Evolutionary conservation across 2,888 invertebrate genomes (phyloP).

Genomic region (Euclidia mi): DNA sequence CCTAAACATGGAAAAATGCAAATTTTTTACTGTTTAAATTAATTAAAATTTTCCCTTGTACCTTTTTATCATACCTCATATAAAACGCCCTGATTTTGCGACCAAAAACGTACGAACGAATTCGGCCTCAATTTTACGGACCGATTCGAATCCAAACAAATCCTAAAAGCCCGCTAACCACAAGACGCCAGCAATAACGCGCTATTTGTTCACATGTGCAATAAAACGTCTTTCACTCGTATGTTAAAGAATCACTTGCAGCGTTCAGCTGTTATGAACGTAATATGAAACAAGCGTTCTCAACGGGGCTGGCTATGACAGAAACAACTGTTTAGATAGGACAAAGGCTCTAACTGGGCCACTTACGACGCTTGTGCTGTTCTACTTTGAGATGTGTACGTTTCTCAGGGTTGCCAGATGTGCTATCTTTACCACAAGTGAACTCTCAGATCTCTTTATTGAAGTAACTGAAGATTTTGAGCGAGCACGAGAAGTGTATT

Average conservation of each 20-base stretch:
- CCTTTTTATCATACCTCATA: no score
- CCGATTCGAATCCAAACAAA: no score
- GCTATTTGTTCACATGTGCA: neutral
- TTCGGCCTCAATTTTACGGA: no score
- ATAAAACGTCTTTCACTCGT: slow-evolving; percentile 11
- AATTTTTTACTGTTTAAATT: no score
- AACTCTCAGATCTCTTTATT: slow-evolving; percentile 20
- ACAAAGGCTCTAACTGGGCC: slow-evolving; percentile 79
- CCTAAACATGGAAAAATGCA: no score
- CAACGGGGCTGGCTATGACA: slow-evolving; percentile 54
- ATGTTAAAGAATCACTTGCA: slow-evolving; percentile 37
- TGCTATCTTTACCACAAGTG: slow-evolving; percentile 30
- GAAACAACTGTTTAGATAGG: slow-evolving; percentile 78
- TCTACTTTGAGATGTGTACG: slow-evolving; percentile 57
- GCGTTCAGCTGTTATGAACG: slow-evolving; percentile 25
- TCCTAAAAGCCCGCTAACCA: neutral
- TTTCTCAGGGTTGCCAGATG: slow-evolving; percentile 48
- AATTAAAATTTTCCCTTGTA: no score
- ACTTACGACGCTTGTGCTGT: slow-evolving; percentile 63
- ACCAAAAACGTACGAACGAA: no score
- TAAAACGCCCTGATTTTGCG: no score
- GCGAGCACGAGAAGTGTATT: no score
- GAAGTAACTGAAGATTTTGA: neutral
- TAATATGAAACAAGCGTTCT: slow-evolving; percentile 45
- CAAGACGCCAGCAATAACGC: neutral